Conservation (phyloP, 1,140 invertebrate genomes). For the Pseudobourletiella spinata region DNA sequence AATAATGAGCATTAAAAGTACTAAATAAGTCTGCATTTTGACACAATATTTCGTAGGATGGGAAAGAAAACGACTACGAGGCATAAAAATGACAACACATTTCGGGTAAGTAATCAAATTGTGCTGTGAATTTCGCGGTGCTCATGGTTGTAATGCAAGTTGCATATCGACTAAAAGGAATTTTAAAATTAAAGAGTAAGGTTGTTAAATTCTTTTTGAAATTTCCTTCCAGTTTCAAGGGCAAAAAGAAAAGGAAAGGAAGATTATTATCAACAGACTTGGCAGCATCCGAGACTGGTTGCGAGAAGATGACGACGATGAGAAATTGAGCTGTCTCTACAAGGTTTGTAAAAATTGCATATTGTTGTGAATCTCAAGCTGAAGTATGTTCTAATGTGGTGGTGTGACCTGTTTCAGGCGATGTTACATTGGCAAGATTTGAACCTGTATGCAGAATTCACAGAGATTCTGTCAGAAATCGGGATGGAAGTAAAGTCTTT, state of each 20-base stretch:
- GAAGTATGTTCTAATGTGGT: too few relatives aligned
- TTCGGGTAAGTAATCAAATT: slow-evolving; percentile 3
- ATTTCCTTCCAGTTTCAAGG: not conserved
- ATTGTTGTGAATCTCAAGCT: not conserved
- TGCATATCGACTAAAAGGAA: not conserved
- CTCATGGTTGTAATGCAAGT: not conserved
- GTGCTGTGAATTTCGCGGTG: not conserved
- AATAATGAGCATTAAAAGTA: too few relatives aligned
- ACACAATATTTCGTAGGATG: too few relatives aligned
- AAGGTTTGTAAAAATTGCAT: not conserved
- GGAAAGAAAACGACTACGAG: not conserved
- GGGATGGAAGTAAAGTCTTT: not conserved
- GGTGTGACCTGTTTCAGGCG: not conserved
- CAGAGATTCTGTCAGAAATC: not conserved
- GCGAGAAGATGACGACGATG: not conserved
- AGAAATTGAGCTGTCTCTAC: not conserved
- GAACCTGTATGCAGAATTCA: not conserved
- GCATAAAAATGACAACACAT: slow-evolving; percentile 4
- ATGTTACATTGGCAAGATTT: not conserved
- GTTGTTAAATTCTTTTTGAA: not conserved
- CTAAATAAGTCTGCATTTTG: too few relatives aligned
- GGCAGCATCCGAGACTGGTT: not conserved
- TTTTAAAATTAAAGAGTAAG: not conserved
- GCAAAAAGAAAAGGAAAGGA: not conserved
- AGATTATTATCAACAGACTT: not conserved